Percentiles rank a stretch among this genome's conserved stretches.
phyloP scores from a whole-genome alignment of 2,888 invertebrate species.

The Philaethria dido region DNA sequence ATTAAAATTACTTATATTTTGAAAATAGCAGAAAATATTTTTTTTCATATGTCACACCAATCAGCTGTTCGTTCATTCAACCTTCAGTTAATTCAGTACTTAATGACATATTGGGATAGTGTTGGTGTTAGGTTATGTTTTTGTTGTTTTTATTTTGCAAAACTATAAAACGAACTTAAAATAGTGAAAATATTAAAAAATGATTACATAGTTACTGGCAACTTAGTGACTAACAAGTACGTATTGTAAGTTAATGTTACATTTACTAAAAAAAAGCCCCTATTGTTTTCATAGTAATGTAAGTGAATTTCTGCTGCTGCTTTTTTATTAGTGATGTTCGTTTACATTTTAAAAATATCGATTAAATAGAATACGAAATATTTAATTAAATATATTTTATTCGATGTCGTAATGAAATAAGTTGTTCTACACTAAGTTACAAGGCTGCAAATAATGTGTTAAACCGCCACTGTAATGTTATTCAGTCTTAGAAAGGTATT shows the following conservation, averaged over 20 bases:
- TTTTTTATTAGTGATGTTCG: constrained; percentile 15
- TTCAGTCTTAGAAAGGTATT: not conserved
- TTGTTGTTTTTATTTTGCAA: constrained; percentile 30
- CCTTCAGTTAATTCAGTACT: constrained; percentile 43
- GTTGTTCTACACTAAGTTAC: not conserved
- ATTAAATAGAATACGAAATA: not conserved
- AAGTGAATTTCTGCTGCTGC: not conserved
- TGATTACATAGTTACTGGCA: constrained; percentile 5
- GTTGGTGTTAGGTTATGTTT: constrained; percentile 39
- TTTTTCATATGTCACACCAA: constrained; percentile 34
- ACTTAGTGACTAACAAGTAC: not conserved
- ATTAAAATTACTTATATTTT: too few species aligned
- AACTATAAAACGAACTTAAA: not conserved
- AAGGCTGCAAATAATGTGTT: not conserved
- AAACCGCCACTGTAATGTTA: not conserved
- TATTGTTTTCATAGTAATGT: not conserved
- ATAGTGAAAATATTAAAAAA: not conserved
- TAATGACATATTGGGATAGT: constrained; percentile 38
- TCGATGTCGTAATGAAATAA: not conserved
- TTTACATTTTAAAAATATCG: not conserved
- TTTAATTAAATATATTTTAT: not conserved
- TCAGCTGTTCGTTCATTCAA: constrained; percentile 53
- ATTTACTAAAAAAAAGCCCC: not conserved
- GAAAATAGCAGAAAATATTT: constrained; percentile 10
- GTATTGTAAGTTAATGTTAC: constrained; percentile 1